phyloP scores from a whole-genome alignment of 2,888 invertebrate genomes.

The Neria commutata region DNA sequence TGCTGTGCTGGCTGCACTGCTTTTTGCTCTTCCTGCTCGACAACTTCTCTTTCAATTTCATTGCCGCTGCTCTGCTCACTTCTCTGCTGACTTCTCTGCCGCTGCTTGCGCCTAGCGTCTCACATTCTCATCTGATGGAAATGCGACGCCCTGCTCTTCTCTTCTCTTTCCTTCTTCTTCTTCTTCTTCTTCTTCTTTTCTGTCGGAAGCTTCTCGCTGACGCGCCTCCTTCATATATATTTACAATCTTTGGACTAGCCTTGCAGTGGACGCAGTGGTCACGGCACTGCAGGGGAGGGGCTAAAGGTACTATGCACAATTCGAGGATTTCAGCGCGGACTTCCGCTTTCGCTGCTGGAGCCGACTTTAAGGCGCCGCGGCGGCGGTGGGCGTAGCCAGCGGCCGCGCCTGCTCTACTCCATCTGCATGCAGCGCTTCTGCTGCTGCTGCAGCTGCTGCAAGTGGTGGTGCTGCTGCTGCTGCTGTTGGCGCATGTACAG shows the following conservation, averaged over 20 bases:
- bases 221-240: constrained; percentile 14
- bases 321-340: no score
- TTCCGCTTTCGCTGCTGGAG: constrained; percentile 7
- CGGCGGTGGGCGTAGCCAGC: neutral
- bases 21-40: constrained; percentile 13
- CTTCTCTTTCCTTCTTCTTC: neutral
- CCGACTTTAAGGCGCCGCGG: constrained; percentile 12
- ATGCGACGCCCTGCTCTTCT: neutral
- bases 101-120: constrained; percentile 10
- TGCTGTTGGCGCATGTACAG: constrained; percentile 63
- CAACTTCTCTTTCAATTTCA: no score
- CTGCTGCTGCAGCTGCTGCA: constrained; percentile 17
- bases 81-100: no score
- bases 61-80: no score
- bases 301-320: no score
- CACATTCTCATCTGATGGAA: constrained; percentile 43
- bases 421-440: constrained; percentile 33
- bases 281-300: no score
- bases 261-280: constrained; percentile 5
- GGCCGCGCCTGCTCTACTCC: constrained; percentile 25
- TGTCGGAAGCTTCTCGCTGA: neutral
- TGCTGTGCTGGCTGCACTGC: constrained; percentile 13
- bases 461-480: constrained; percentile 35
- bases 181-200: neutral
- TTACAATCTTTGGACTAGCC: constrained; percentile 35